Conservation (phyloP, 2,113 vertebrate genomes). For the Podarcis raffonei region DNA sequence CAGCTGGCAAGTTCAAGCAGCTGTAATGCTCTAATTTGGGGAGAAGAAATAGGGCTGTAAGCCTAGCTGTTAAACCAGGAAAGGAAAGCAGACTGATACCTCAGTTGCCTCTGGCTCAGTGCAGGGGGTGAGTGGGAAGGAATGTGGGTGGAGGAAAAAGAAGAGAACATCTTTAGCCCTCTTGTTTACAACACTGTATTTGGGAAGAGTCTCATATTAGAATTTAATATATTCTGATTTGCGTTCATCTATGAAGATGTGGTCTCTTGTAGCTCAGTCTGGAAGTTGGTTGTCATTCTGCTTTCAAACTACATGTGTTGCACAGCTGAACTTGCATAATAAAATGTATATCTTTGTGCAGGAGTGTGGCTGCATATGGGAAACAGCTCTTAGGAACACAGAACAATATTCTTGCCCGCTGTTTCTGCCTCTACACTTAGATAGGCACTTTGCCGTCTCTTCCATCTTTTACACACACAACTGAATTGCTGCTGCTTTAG, state of each 20-base stretch:
- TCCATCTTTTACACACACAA: background rate
- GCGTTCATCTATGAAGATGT: background rate
- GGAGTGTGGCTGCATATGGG: background rate
- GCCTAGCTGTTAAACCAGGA: constrained; percentile 11
- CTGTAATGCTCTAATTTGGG: constrained; percentile 7
- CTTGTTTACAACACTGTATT: background rate
- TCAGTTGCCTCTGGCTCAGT: background rate
- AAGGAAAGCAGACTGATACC: background rate
- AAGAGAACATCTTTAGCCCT: background rate
- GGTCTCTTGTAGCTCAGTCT: background rate
- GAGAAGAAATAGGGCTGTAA: constrained; percentile 20
- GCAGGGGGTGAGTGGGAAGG: background rate
- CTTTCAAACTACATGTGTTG: background rate
- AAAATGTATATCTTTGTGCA: background rate
- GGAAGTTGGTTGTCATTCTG: background rate
- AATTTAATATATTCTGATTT: background rate
- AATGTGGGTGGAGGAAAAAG: background rate
- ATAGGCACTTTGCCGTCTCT: background rate
- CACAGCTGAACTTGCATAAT: background rate
- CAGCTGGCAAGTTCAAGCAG: background rate
- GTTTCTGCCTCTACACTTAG: background rate
- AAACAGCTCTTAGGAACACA: background rate
- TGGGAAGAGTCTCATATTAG: background rate
- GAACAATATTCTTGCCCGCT: fast-evolving
- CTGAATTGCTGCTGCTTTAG: background rate